Evolutionary conservation across 2,888 invertebrate species (phyloP), one percentile per base, ranked within the genome.

Genomic region (Eristalinus sepulchralis): DNA sequence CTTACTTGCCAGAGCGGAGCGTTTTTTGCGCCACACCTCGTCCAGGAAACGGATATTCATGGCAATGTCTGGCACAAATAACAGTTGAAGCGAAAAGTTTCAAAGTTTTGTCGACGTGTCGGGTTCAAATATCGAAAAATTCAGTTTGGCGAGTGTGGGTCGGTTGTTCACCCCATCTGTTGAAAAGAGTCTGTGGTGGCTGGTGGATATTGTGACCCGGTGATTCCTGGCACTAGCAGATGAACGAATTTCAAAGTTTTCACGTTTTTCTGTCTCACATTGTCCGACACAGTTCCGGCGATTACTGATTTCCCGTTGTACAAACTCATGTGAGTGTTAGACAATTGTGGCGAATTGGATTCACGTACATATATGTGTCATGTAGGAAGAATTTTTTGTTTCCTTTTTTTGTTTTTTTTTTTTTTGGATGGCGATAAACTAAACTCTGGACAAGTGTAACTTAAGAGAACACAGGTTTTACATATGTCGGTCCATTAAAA

Each of bases 1-100:
- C 27, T 27, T 27, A 27, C 5, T 27, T 27, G 2, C 27, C 4
- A 2, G 3, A n/a, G 39, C 5, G n/a, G 47, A 47, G 47, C 5
- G 17, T 47, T 17, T n/a, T 17, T 47, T 47, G 34, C 9, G 4
- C 27, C 27, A 27, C 8, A 8, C n/a, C 6, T 17, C 39, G 39
- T n/a, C 57, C 68, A 36, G 22, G 24, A n/a, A 27, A 66, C 47
- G 63, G 33, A 64, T 73, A 59, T 39, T 53, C 47, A 47, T 17
- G 17, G 27, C 17, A 10, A 47, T 53, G 5, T 13, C 24, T 70
- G 66, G 76, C 59, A 67, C 39, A 66, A 36, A 66, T 66, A 59
- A 10, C 33, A 59, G 59, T 76, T 75, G 39, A 31, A 31, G 77
- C 62, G 33, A 55, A 62, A 63, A 63, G 53, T 68, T 77, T 53